These are phyloP conservation scores for Melipona quadrifasciata DNA, from an alignment of 1,140 invertebrate species.

Conservation along the genomic window DNA sequence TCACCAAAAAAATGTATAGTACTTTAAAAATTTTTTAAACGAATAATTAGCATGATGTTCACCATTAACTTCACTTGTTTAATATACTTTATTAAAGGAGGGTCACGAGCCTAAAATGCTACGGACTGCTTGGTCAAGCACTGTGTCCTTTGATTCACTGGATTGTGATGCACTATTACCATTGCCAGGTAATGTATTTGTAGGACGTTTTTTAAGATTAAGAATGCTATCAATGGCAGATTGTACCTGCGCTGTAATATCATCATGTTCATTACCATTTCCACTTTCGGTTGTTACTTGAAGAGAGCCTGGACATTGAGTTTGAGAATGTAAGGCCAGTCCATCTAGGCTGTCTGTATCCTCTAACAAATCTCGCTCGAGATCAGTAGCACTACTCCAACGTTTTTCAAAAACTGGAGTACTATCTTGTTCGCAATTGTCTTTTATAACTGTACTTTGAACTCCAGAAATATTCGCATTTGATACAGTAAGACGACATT, in stretches of 20 bases:
- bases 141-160: constrained; percentile 77
- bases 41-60: constrained; percentile 55
- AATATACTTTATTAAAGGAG: constrained; percentile 80
- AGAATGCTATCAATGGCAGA: constrained; percentile 90
- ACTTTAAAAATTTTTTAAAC: constrained; percentile 45
- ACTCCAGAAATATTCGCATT: constrained; percentile 59
- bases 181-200: constrained; percentile 62
- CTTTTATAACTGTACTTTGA: constrained; percentile 61
- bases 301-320: constrained; percentile 65
- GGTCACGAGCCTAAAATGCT: constrained; percentile 83
- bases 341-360: constrained; percentile 78
- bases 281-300: constrained; percentile 64
- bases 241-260: constrained; percentile 89
- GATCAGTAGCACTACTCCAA: constrained; percentile 73
- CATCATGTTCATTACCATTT: constrained; percentile 81
- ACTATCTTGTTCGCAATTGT: constrained; percentile 64
- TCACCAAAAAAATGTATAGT: constrained; percentile 52
- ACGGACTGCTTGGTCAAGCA: constrained; percentile 83
- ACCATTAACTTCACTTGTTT: constrained; percentile 70
- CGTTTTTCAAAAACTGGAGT: constrained; percentile 61
- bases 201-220: constrained; percentile 84
- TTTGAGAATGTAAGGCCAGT: constrained; percentile 75
- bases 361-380: constrained; percentile 78
- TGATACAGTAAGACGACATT: constrained; percentile 67
- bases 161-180: constrained; percentile 57